Evolutionary conservation across 2,113 vertebrate species (phyloP).

Genomic region (Paralichthys olivaceus): DNA sequence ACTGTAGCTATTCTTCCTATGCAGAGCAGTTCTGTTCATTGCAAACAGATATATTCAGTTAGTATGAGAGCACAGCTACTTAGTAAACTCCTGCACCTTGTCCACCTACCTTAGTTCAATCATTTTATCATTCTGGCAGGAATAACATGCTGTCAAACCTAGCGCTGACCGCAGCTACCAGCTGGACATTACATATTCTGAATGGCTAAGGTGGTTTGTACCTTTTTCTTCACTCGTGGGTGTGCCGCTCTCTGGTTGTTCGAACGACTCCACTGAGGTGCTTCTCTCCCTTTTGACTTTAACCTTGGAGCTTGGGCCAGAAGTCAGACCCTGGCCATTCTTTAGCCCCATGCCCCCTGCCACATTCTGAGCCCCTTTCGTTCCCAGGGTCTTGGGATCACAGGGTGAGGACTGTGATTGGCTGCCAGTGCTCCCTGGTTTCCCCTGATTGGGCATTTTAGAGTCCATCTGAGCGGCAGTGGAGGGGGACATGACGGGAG

Average conservation of each 20-base stretch:
- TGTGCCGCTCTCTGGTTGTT: slow-evolving; percentile 94
- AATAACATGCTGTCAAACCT: too few relatives aligned
- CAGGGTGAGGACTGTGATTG: slow-evolving; percentile 98
- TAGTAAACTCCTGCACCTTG: background rate
- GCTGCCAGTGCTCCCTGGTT: slow-evolving; percentile 94
- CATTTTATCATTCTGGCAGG: background rate
- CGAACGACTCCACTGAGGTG: slow-evolving; percentile 96
- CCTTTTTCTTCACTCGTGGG: slow-evolving; percentile 94
- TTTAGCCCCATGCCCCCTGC: slow-evolving; percentile 96
- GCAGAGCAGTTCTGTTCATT: background rate
- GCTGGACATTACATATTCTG: background rate
- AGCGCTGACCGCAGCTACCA: background rate
- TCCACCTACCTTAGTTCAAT: background rate
- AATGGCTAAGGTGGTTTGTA: slow-evolving; percentile 57
- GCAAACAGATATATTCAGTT: background rate
- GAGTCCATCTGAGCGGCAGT: slow-evolving; percentile 98
- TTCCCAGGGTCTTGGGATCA: slow-evolving; percentile 88
- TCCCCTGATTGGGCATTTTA: slow-evolving; percentile 99
- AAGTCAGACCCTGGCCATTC: slow-evolving; percentile 89
- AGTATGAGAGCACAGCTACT: background rate
- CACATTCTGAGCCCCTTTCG: slow-evolving; percentile 88
- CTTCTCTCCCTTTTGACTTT: slow-evolving; percentile 98
- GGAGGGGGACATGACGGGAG: slow-evolving; percentile 99
- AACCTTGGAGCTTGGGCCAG: slow-evolving; percentile 94
- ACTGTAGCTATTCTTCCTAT: background rate